Evolutionary conservation across 2,113 vertebrate species (phyloP).

Genomic region (Shinisaurus crocodilurus): DNA sequence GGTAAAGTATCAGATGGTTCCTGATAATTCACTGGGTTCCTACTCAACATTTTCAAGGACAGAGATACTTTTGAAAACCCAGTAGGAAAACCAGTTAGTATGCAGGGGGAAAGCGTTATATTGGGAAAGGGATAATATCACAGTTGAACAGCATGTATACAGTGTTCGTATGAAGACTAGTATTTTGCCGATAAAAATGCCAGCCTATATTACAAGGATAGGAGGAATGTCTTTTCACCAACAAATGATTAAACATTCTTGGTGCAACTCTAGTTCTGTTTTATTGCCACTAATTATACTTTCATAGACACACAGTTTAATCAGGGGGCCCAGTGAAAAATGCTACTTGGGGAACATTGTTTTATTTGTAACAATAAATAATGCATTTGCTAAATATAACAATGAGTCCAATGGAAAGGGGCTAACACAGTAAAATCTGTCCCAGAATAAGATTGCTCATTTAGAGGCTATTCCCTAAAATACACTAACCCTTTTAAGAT

Average conservation of each 20-base stretch:
- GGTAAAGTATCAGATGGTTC: background rate
- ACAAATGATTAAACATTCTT: background rate
- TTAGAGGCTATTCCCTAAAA: background rate
- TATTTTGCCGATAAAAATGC: background rate
- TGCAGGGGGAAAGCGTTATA: rapidly evolving
- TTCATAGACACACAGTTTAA: slow-evolving; percentile 24
- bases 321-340: background rate
- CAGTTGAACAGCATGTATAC: background rate
- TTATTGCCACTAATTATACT: slow-evolving; percentile 1
- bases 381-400: slow-evolving; percentile 10
- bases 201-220: background rate
- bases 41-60: background rate
- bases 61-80: background rate
- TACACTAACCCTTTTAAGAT: background rate
- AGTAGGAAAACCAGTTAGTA: background rate
- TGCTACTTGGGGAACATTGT: background rate
- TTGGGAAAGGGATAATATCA: background rate
- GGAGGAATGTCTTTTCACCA: background rate
- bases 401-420: background rate
- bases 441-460: background rate
- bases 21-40: background rate
- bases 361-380: slow-evolving; percentile 1
- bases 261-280: background rate
- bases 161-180: background rate
- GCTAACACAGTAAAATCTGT: slow-evolving; percentile 1